A percentile compares a stretch with the other conserved stretches of the same genome.
These are phyloP conservation scores for Stramonita haemastoma DNA, from an alignment of 2,888 invertebrate species.

Conservation along the genomic window DNA sequence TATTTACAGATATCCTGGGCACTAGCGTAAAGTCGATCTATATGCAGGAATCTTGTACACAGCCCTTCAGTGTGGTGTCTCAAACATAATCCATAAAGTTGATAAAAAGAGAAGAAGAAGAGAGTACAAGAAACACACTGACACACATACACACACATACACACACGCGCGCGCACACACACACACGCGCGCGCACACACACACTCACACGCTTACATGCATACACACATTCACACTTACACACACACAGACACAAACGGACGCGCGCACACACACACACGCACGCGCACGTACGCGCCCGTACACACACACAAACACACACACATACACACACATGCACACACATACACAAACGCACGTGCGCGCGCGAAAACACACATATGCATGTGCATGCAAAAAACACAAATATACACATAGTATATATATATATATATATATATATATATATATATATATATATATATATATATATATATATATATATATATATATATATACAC, in stretches of 20 bases:
- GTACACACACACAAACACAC: slow-evolving; percentile 8
- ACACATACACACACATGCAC: slow-evolving; percentile 12
- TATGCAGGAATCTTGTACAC: too few species aligned
- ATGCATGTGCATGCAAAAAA: background rate
- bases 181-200: background rate
- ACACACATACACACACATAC: background rate
- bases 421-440: too few species aligned
- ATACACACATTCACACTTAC: background rate
- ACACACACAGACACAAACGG: background rate
- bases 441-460: too few species aligned
- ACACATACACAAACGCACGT: background rate
- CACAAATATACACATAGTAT: too few species aligned
- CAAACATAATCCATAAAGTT: too few species aligned
- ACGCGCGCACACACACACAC: background rate
- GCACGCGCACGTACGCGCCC: background rate
- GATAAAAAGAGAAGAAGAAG: too few species aligned
- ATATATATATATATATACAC: too few species aligned
- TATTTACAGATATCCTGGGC: too few species aligned
- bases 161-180: background rate
- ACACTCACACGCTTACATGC: background rate
- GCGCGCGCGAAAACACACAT: background rate
- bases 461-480: too few species aligned
- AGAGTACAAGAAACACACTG: background rate
- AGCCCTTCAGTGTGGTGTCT: too few species aligned
- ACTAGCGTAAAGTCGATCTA: too few species aligned